Percentiles rank a stretch among this genome's conserved stretches.
Conservation (phyloP, 2,797 vertebrate species). For the Champsocephalus esox region DNA sequence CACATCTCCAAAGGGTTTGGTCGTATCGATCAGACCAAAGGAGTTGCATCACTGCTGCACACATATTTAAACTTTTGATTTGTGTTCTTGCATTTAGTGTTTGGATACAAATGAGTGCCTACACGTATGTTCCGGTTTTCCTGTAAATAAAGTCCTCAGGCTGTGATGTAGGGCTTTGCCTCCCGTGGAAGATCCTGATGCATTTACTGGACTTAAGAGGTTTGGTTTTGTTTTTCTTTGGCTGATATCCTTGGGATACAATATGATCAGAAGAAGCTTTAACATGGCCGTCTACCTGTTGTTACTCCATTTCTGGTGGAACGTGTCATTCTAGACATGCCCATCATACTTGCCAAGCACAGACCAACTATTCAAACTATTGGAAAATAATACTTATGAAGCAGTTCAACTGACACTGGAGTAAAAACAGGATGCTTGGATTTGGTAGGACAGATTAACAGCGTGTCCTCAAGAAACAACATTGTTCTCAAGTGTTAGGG, state of each 20-base stretch:
- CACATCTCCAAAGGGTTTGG: background rate
- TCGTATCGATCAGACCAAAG: background rate
- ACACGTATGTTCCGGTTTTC: too few species aligned
- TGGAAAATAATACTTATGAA: slow-evolving; percentile 3
- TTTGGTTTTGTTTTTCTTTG: slow-evolving; percentile 24
- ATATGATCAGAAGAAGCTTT: slow-evolving; percentile 19
- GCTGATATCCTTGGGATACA: slow-evolving; percentile 19
- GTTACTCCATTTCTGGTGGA: slow-evolving; percentile 15
- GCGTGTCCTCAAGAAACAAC: slow-evolving; percentile 28
- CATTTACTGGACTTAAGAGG: background rate
- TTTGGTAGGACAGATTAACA: slow-evolving; percentile 27
- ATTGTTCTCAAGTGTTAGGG: slow-evolving; percentile 26
- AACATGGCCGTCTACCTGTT: slow-evolving; percentile 19
- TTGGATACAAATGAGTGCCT: too few species aligned
- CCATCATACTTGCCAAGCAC: background rate
- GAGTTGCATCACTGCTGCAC: background rate
- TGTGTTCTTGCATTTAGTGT: background rate
- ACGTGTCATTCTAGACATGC: slow-evolving; percentile 16
- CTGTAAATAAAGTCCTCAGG: too few species aligned
- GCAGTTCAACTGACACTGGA: slow-evolving; percentile 29
- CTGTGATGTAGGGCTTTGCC: too few species aligned
- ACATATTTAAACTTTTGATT: background rate
- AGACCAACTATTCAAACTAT: slow-evolving; percentile 13
- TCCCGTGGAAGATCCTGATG: too few species aligned
- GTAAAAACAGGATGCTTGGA: slow-evolving; percentile 28